A percentile compares a stretch with the other conserved stretches of the same genome.
Evolutionary conservation across 2,113 vertebrate genomes (phyloP).

Genomic region (Phodopus roborovskii): DNA sequence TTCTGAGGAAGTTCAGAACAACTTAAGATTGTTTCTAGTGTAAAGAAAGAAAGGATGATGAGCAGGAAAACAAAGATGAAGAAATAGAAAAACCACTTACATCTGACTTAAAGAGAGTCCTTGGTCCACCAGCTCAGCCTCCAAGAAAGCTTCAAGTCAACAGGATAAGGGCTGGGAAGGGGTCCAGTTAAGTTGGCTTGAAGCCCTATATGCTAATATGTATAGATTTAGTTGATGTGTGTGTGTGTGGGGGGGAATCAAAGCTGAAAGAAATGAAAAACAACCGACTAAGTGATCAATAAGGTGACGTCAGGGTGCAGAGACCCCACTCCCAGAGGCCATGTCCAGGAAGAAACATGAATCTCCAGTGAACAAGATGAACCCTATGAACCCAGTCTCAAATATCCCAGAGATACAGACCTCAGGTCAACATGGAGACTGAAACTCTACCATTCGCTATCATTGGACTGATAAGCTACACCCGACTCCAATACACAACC

Average conservation of each 20-base stretch:
- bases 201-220: not conserved
- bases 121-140: no score
- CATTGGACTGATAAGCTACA: not conserved
- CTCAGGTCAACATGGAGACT: rapidly evolving
- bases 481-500: not conserved
- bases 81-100: not conserved
- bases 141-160: rapidly evolving
- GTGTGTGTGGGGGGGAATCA: not conserved
- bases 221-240: not conserved
- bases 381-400: not conserved
- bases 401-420: not conserved
- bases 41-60: not conserved
- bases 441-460: rapidly evolving
- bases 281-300: not conserved
- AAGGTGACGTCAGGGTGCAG: not conserved
- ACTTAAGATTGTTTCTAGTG: not conserved
- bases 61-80: not conserved
- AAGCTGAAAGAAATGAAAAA: not conserved
- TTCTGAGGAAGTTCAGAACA: not conserved
- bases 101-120: not conserved
- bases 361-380: not conserved
- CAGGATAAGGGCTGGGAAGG: not conserved
- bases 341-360: not conserved
- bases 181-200: not conserved
- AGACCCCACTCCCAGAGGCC: not conserved